phyloP scores from a whole-genome alignment of 1,140 invertebrate genomes.

The Bombus huntii region DNA sequence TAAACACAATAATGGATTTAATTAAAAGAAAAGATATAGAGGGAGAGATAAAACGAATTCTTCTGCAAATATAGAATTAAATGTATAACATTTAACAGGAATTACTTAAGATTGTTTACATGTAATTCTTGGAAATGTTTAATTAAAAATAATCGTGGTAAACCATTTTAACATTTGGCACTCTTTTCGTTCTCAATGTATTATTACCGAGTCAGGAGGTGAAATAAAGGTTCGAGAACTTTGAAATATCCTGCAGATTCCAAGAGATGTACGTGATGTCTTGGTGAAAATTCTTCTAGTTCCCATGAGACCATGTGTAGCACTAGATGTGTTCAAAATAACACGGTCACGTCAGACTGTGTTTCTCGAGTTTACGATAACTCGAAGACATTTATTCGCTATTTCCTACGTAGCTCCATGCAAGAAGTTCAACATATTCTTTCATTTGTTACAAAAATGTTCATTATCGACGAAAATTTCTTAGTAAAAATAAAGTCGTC shows the following conservation, averaged over 20 bases:
- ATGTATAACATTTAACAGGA: background rate
- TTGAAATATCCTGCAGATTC: conserved; percentile 29
- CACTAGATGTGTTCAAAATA: conserved; percentile 32
- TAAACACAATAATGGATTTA: too few relatives aligned
- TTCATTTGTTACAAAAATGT: background rate
- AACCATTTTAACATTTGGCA: background rate
- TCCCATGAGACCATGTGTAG: conserved; percentile 9
- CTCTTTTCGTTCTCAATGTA: background rate
- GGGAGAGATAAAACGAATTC: background rate
- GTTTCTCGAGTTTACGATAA: conserved; percentile 40
- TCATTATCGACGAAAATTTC: background rate
- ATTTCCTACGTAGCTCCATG: conserved; percentile 4
- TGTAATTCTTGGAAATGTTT: background rate
- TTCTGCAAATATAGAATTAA: too few relatives aligned
- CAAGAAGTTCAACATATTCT: background rate
- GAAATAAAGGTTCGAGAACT: background rate
- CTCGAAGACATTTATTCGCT: conserved; percentile 13
- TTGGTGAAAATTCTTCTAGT: conserved; percentile 22
- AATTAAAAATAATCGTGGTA: background rate
- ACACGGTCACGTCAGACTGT: conserved; percentile 42
- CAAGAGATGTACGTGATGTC: conserved; percentile 27
- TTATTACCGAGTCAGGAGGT: background rate
- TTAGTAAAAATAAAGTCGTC: background rate
- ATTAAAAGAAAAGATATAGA: background rate
- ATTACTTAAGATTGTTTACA: background rate